These are phyloP conservation scores for Melanotaenia pygmaea DNA, from an alignment of 2,797 vertebrate species.

Conservation along the genomic window DNA sequence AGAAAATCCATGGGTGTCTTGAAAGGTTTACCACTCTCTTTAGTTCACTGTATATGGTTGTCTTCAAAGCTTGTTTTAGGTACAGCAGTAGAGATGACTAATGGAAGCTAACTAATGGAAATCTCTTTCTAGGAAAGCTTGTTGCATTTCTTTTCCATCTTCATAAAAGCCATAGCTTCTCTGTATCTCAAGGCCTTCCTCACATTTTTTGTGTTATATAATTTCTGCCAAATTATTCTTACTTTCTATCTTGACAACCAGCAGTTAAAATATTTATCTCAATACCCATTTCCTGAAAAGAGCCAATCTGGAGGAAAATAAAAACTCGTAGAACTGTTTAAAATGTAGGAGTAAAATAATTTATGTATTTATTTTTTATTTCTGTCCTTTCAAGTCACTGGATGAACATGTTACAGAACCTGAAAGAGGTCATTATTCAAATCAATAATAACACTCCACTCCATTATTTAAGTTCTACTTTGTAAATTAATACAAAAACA, in stretches of 20 bases:
- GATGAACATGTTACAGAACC: not conserved
- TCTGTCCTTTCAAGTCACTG: not conserved
- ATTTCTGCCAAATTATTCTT: no score
- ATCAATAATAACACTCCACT: not conserved
- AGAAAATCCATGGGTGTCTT: not conserved
- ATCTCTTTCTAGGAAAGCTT: not conserved
- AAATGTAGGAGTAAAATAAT: constrained; percentile 1
- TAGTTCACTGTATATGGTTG: not conserved
- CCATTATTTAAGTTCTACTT: not conserved
- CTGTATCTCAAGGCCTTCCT: not conserved
- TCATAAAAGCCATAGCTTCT: not conserved
- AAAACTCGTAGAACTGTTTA: not conserved
- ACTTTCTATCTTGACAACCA: no score
- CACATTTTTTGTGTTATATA: not conserved
- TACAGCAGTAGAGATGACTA: not conserved
- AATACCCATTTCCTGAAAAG: not conserved
- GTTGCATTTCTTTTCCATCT: not conserved
- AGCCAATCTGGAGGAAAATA: constrained; percentile 5
- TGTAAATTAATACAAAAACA: not conserved
- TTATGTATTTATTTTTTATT: not conserved
- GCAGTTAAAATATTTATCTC: no score
- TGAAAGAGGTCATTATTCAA: not conserved
- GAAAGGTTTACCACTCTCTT: not conserved
- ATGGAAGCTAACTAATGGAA: not conserved
- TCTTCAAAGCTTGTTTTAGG: not conserved